A percentile compares a stretch with the other conserved stretches of the same genome.
These are phyloP conservation scores for Galemys pyrenaicus DNA, from an alignment of 2,113 vertebrate genomes.

Conservation along the genomic window DNA sequence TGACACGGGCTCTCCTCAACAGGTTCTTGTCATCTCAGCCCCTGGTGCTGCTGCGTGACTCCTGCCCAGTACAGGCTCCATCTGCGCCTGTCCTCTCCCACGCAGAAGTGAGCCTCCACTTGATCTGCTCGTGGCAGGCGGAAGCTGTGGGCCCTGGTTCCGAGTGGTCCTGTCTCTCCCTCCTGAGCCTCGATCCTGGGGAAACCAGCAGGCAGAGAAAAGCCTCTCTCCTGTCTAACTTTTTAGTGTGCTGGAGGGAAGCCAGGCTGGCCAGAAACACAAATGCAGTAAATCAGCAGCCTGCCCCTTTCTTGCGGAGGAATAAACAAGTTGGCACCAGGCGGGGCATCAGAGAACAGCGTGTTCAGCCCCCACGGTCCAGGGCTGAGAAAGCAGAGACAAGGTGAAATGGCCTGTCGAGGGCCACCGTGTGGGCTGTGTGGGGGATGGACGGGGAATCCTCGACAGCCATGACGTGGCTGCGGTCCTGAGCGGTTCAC, in stretches of 20 bases:
- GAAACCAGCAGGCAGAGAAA: background rate
- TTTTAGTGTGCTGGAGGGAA: background rate
- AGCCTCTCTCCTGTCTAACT: background rate
- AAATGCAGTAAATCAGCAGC: background rate
- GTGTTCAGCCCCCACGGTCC: background rate
- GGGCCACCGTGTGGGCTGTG: background rate
- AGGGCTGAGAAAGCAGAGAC: background rate
- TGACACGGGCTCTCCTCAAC: background rate
- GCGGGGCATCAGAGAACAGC: background rate
- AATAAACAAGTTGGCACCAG: background rate
- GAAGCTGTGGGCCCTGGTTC: background rate
- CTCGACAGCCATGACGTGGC: background rate
- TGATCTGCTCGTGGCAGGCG: background rate
- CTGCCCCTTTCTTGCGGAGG: background rate
- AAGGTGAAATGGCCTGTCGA: background rate
- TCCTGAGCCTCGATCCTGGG: background rate
- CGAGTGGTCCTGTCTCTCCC: background rate
- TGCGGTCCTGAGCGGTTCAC: background rate
- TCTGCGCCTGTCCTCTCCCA: constrained; percentile 68
- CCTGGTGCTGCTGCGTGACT: background rate
- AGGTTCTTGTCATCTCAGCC: constrained; percentile 65
- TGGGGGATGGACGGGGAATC: background rate
- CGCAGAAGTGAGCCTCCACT: background rate
- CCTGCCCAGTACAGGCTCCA: background rate
- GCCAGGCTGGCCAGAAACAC: background rate